phyloP scores from a whole-genome alignment of 2,113 vertebrate genomes.

The Odontophorus gujanensis region DNA sequence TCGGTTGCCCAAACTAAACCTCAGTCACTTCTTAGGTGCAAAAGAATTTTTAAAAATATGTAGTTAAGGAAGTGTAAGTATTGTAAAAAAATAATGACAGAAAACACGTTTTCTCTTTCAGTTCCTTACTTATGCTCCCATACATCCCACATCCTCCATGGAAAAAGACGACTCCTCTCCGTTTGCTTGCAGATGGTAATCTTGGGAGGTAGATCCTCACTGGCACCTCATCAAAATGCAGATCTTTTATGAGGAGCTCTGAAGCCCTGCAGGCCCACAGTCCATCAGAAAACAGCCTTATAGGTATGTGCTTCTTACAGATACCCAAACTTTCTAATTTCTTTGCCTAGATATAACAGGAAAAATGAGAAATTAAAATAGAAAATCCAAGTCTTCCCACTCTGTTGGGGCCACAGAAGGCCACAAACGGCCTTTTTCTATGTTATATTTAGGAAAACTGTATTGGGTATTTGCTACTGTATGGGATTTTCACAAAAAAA shows the following conservation, averaged over 20 bases:
- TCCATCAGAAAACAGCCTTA: constrained; percentile 16
- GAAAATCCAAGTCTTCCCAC: neutral
- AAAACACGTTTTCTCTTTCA: neutral
- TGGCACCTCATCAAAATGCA: constrained; percentile 74
- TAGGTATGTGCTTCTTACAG: constrained; percentile 63
- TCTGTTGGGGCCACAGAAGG: neutral
- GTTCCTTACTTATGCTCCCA: constrained; percentile 77
- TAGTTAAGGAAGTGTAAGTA: neutral
- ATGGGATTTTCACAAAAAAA: neutral
- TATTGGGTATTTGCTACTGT: neutral
- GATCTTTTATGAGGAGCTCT: constrained; percentile 67
- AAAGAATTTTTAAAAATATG: neutral
- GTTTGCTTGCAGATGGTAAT: neutral
- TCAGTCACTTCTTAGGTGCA: neutral
- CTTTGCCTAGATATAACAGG: constrained; percentile 55
- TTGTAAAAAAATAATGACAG: neutral
- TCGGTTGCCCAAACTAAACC: neutral
- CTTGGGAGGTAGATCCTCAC: constrained; percentile 79
- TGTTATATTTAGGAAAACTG: neutral
- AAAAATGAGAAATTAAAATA: neutral
- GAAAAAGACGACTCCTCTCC: constrained; percentile 76
- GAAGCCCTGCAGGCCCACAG: neutral
- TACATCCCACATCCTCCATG: constrained; percentile 77
- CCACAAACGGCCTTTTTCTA: neutral
- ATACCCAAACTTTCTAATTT: constrained; percentile 74